Base-by-base conservation (phyloP, 2,888 invertebrate genomes). In the Silvanus unidentatus region DNA sequence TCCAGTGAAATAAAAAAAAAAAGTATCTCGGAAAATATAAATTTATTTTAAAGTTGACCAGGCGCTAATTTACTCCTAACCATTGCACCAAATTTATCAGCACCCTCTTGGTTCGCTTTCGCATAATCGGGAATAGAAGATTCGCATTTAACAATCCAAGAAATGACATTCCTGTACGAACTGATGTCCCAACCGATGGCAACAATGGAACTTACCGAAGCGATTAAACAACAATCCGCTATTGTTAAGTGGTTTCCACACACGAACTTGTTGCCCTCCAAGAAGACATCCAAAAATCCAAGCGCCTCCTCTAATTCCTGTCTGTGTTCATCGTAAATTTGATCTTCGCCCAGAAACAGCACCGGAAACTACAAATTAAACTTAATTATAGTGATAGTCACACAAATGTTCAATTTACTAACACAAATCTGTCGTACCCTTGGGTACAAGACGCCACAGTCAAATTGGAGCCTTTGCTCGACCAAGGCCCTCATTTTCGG, bases 391-490 rank as follows among this genome's bases (percentile, higher is more conserved):
- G 8, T 11, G 14, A 11, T 6, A 35, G 35, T 39, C 3, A 37
- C 37, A 11, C 6, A 11, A 14, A 39, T 27, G 11, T 12, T 11
- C 11, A 41, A 15, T 11, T 12, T 44, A 63, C 77, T 69, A 73
- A 82, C 82, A 64, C 77, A 77, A 58, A 81, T 80, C 16, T 77
- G 77, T 49, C 81, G 73, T 48, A 82, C 78, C 59, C 77, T 74
- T n/a, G 79, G 77, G 62, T 79, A 80, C 37, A 84, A 66, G 15
- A 75, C 75, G 0, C 80, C 78, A 57, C 76, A 73, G 67, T 83
- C 82, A 59, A 83, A 84, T 56, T 78, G 77, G 30, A 83, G 64
- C 51, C 81, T 70, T 57, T 81, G 79, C 63, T 84, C 77, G 1
- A 84, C 76, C 4, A 78, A 13, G 1, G 81, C 82, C 44, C 78